These are phyloP conservation scores for Sorex fumeus DNA, from an alignment of 2,113 vertebrate species.

Conservation along the genomic window DNA sequence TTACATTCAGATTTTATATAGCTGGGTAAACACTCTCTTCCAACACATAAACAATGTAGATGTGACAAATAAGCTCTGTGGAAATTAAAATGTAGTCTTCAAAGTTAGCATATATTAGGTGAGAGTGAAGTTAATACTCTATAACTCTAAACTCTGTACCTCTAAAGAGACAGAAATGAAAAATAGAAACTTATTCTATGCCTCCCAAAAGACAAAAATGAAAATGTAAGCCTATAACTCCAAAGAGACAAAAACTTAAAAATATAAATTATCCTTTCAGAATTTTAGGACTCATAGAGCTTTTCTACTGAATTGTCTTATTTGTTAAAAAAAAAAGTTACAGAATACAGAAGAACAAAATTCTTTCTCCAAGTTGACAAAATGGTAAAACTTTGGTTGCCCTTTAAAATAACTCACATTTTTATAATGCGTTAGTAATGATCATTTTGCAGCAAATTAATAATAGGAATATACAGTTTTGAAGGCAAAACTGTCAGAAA, in stretches of 20 bases:
- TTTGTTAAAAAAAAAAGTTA: neutral
- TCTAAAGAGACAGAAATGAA: too few relatives aligned
- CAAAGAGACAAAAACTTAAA: neutral
- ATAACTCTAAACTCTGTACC: neutral
- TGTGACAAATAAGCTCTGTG: neutral
- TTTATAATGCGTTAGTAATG: neutral
- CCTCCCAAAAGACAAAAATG: too few relatives aligned
- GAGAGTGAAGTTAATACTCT: neutral
- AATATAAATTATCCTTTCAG: neutral
- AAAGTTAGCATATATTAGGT: neutral
- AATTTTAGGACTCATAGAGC: neutral
- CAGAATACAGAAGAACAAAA: neutral
- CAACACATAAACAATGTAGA: neutral
- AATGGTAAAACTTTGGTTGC: neutral
- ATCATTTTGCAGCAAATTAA: neutral
- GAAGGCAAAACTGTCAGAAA: neutral
- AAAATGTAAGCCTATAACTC: neutral
- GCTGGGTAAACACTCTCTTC: neutral
- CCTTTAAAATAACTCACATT: slow-evolving; percentile 24
- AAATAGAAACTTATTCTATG: too few relatives aligned
- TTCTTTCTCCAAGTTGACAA: neutral
- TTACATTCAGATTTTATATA: neutral
- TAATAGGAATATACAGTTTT: neutral
- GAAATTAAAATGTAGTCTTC: neutral
- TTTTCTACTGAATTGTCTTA: neutral